These are phyloP conservation scores for Lates japonicus DNA, from an alignment of 2,797 vertebrate species.

Conservation along the genomic window DNA sequence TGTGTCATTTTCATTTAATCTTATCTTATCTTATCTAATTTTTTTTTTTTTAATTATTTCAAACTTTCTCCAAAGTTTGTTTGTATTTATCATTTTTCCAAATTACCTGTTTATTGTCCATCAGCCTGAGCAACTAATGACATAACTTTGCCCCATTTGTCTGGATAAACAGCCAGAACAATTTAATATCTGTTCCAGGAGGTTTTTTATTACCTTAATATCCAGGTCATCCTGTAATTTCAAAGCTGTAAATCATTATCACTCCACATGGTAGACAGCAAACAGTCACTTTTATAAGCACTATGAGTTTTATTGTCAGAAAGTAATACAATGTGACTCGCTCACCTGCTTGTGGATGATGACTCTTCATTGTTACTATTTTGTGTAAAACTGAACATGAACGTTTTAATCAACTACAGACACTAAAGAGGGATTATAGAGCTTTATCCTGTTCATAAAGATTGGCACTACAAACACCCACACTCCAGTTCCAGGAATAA, in stretches of 20 bases:
- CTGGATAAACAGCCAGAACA: not conserved
- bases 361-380: slow-evolving; percentile 17
- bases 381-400: slow-evolving; percentile 6
- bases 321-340: not conserved
- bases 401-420: slow-evolving; percentile 32
- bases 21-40: no score
- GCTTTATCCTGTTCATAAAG: slow-evolving; percentile 31
- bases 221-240: slow-evolving; percentile 15
- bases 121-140: not conserved
- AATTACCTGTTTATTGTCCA: not conserved
- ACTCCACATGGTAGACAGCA: not conserved
- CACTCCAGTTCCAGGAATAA: slow-evolving; percentile 29
- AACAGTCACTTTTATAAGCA: slow-evolving; percentile 17
- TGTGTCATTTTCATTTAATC: not conserved
- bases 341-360: slow-evolving; percentile 10
- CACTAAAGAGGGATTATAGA: slow-evolving; percentile 24
- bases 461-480: slow-evolving; percentile 29
- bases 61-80: not conserved
- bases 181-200: not conserved
- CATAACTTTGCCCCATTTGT: not conserved
- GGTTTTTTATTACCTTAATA: slow-evolving; percentile 21
- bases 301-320: slow-evolving; percentile 13
- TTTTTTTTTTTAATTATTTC: no score
- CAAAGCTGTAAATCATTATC: not conserved
- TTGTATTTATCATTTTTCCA: not conserved